phyloP scores from a whole-genome alignment of 2,113 vertebrate species.

The Scomber japonicus region DNA sequence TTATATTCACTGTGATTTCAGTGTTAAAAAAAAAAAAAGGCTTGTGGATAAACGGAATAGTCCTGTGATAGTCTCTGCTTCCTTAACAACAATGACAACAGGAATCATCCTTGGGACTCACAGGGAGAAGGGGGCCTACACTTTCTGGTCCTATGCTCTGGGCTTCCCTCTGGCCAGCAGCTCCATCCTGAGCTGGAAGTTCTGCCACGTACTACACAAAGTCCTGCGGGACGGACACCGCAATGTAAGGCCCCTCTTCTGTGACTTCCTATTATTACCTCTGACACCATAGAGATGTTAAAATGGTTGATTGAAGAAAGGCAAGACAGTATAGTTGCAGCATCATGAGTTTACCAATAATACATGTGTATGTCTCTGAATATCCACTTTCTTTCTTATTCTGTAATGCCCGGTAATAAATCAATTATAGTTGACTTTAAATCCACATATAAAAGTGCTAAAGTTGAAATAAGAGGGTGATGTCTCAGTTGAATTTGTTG shows the following conservation, averaged over 20 bases:
- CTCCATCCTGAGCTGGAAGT: slow-evolving; percentile 98
- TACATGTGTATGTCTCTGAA: too few species aligned
- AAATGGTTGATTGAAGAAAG: not conserved
- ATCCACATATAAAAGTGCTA: too few species aligned
- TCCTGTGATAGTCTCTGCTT: slow-evolving; percentile 23
- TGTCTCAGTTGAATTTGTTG: too few species aligned
- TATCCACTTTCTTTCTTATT: too few species aligned
- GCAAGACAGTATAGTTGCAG: not conserved
- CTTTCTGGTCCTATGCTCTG: slow-evolving; percentile 97
- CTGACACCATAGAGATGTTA: not conserved
- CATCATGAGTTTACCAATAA: not conserved
- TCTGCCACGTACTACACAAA: slow-evolving; percentile 97
- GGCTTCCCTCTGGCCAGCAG: slow-evolving; percentile 93
- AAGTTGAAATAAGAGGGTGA: too few species aligned
- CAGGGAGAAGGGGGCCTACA: slow-evolving; percentile 96
- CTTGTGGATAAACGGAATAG: not conserved
- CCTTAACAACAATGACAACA: slow-evolving; percentile 82
- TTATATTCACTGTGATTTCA: not conserved
- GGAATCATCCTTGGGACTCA: slow-evolving; percentile 97
- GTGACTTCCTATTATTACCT: not conserved
- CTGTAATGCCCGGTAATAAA: too few species aligned
- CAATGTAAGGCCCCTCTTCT: slow-evolving; percentile 87
- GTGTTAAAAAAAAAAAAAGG: not conserved
- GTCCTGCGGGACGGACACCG: slow-evolving; percentile 94
- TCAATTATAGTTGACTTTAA: too few species aligned